Evolutionary conservation across 2,113 vertebrate genomes (phyloP).

Genomic region (Callaeas wilsoni): DNA sequence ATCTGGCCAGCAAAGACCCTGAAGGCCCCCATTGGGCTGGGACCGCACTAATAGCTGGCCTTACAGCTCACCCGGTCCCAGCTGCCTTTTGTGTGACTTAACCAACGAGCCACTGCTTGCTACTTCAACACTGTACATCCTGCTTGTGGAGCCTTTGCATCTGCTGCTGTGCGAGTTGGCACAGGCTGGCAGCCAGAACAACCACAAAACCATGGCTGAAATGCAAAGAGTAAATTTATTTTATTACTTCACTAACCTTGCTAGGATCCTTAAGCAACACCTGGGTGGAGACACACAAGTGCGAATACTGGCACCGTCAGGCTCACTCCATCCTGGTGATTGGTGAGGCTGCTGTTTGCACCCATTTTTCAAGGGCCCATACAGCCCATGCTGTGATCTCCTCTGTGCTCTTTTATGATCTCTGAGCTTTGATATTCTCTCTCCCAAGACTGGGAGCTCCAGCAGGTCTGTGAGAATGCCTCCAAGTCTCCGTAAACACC

Average conservation of each 20-base stretch:
- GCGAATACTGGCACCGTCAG: neutral
- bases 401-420: neutral
- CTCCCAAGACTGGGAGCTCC: neutral
- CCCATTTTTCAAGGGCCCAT: neutral
- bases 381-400: neutral
- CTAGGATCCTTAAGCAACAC: neutral
- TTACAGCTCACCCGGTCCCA: neutral
- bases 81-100: neutral
- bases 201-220: neutral
- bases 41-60: neutral
- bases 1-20: neutral
- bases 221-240: neutral
- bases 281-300: neutral
- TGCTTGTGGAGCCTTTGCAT: neutral
- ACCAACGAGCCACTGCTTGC: neutral
- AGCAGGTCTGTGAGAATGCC: neutral
- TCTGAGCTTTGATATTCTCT: neutral
- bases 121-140: neutral
- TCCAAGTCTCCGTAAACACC: neutral
- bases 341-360: neutral
- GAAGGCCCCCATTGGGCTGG: fast-evolving
- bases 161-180: neutral
- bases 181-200: neutral
- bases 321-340: neutral
- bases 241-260: neutral